Base-by-base conservation (phyloP, 2,888 invertebrate genomes). In the Rhopalosiphum nymphaeae region DNA sequence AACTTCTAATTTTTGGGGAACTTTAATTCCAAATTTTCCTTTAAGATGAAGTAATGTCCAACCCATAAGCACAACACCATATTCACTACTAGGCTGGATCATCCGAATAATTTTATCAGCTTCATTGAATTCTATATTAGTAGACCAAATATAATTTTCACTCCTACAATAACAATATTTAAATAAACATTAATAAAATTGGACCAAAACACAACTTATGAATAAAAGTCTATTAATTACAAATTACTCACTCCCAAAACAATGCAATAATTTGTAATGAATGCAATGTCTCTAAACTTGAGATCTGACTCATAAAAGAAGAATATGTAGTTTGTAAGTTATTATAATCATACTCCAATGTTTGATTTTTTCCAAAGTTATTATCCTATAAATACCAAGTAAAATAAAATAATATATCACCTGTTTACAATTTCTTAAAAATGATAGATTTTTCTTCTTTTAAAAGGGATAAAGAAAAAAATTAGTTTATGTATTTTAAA, bases 361-460 rank as follows among this genome's bases (percentile, higher is more conserved):
- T 93, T 85, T 93, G 93, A 49, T 93, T 93, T 61, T 90, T 93
- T 85, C 93, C 93, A 90, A 93, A 93, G 90, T 93, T 90, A 93
- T 93, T 93, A 90, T 93, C 93, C 93, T 93, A 85, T 13, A 36
- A 78, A 21, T 36, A 93, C 25, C 53, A 90, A 87, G 46, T 36
- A n/a, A 86, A 84, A 92, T 53, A 67, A 67, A 49, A 67, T 49
- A 87, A 86, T 57, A n/a, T 86, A 42, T 36, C 36, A 36, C 16
- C 5, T 21, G 36, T 3, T 36, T 36, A 2, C 2, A 21, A 78
- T 21, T 78, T 78, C 4, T 67, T 16, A 16, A 9, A 78, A 36
- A 78, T 21, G 3, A 78, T 78, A 36, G 0, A 21, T 36, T 78
- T 67, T 78, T 67, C 36, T 78, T 16, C 7, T 36, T 36, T 78